Evolutionary conservation across 2,888 invertebrate genomes (phyloP).

Genomic region (Acholoe squamosa): DNA sequence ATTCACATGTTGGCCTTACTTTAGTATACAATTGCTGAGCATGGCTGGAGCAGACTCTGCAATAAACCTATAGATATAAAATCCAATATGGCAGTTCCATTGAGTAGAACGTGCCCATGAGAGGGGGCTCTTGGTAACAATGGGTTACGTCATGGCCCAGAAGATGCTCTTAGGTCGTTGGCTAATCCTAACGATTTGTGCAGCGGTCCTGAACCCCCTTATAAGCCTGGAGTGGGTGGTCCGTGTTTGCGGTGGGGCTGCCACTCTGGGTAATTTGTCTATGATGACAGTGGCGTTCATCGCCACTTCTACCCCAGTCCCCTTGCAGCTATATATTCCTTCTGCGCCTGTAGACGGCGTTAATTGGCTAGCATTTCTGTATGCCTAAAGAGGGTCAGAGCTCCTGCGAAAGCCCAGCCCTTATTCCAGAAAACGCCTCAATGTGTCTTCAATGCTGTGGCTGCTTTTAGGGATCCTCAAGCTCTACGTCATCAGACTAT

Average conservation of each 20-base stretch:
- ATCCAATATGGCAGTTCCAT: too few species aligned
- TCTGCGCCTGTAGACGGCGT: not conserved
- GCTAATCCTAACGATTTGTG: slow-evolving; percentile 27
- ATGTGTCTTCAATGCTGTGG: not conserved
- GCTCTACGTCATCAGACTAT: not conserved
- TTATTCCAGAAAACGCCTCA: not conserved
- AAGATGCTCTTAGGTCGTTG: slow-evolving; percentile 12
- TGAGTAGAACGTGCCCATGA: too few species aligned
- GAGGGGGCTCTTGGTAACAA: not conserved
- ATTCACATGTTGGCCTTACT: too few species aligned
- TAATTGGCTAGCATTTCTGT: not conserved
- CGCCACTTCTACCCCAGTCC: not conserved
- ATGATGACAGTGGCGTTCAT: not conserved
- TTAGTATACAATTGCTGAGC: too few species aligned
- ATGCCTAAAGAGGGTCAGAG: not conserved
- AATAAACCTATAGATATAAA: too few species aligned
- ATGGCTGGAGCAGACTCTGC: too few species aligned
- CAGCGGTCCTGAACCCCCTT: not conserved
- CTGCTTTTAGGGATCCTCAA: not conserved
- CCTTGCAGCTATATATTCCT: not conserved
- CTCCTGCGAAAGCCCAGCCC: not conserved
- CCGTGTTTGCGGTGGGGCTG: not conserved
- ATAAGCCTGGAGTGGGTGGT: not conserved
- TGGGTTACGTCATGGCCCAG: not conserved
- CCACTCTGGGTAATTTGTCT: not conserved